These are phyloP conservation scores for Oreortyx pictus DNA, from an alignment of 2,797 vertebrate species.

Conservation along the genomic window DNA sequence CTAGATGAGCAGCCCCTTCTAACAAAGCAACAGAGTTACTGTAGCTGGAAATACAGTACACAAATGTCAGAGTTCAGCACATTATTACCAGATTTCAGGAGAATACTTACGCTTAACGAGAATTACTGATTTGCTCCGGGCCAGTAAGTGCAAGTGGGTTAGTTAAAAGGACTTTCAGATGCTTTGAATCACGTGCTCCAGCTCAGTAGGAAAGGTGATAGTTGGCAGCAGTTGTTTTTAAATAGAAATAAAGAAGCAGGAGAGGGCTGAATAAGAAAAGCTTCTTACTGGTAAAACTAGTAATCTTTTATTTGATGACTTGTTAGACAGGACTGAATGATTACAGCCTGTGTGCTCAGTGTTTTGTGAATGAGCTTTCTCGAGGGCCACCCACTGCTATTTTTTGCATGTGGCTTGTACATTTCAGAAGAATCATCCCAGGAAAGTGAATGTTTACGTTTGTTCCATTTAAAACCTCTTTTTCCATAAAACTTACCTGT, in stretches of 20 bases:
- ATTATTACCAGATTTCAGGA: not conserved
- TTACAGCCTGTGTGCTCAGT: not conserved
- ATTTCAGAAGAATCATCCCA: not conserved
- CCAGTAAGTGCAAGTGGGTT: not conserved
- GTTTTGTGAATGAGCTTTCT: not conserved
- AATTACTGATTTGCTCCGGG: not conserved
- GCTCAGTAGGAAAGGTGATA: not conserved
- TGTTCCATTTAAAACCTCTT: not conserved
- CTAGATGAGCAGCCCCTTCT: constrained; percentile 22
- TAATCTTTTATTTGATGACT: constrained; percentile 30
- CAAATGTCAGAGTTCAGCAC: not conserved
- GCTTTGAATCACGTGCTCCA: not conserved
- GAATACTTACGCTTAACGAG: not conserved
- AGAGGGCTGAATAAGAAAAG: not conserved
- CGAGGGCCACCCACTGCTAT: not conserved
- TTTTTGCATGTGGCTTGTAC: not conserved
- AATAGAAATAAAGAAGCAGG: not conserved
- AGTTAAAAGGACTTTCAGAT: not conserved
- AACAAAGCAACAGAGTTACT: not conserved
- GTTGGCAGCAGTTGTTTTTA: not conserved
- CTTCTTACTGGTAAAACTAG: constrained; percentile 46
- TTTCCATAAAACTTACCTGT: not conserved
- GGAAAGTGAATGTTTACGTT: not conserved
- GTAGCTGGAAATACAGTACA: not conserved
- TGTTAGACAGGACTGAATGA: constrained; percentile 28